phyloP scores from a whole-genome alignment of 2,797 vertebrate species.

The Calcarius lapponicus region DNA sequence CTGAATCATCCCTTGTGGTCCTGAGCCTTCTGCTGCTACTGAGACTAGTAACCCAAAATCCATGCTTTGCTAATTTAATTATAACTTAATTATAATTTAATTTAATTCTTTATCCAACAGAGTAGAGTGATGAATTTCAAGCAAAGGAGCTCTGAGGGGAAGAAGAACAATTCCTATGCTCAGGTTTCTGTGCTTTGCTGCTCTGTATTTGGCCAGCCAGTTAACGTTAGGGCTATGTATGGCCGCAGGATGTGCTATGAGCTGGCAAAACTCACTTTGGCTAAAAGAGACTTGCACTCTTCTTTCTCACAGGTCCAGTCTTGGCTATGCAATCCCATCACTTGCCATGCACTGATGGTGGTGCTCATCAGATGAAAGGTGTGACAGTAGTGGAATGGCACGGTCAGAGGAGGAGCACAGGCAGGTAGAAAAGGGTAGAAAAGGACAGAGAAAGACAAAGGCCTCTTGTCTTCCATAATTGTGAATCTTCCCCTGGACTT shows the following conservation, averaged over 20 bases:
- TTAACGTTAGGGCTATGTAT: background rate
- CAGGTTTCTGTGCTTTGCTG: background rate
- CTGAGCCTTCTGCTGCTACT: background rate
- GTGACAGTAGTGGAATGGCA: background rate
- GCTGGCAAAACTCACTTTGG: background rate
- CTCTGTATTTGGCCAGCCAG: background rate
- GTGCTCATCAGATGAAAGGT: background rate
- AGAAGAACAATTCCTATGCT: background rate
- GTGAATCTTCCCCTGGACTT: background rate
- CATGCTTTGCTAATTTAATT: background rate
- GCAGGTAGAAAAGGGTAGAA: background rate
- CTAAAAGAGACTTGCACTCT: background rate
- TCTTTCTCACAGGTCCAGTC: background rate
- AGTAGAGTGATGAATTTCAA: background rate
- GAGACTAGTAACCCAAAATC: background rate
- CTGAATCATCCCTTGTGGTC: background rate
- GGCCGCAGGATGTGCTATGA: background rate
- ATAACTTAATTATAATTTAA: background rate
- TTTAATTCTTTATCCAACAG: background rate
- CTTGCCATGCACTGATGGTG: background rate
- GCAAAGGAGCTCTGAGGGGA: background rate
- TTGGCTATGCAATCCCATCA: fast-evolving
- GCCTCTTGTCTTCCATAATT: background rate
- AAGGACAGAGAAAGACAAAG: background rate
- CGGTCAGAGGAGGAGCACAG: background rate